Evolutionary conservation across 2,113 vertebrate genomes (phyloP).

Genomic region (Garra rufa): DNA sequence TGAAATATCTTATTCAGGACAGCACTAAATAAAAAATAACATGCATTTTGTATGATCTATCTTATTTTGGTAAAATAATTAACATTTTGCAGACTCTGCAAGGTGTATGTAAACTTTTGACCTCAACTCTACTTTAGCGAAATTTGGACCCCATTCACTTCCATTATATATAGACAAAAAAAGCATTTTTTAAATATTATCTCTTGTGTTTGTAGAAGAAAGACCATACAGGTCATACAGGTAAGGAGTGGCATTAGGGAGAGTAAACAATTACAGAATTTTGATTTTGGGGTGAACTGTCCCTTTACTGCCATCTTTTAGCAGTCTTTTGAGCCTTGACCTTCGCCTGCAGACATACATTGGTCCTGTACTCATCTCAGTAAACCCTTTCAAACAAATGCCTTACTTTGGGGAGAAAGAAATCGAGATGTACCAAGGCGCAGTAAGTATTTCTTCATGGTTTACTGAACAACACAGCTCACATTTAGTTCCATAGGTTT

Average conservation of each 20-base stretch:
- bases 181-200: background rate
- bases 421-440: conserved; percentile 98
- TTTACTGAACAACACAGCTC: background rate
- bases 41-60: no score
- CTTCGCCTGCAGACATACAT: conserved; percentile 88
- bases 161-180: background rate
- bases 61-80: no score
- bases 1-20: no score
- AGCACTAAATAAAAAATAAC: no score
- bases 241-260: background rate
- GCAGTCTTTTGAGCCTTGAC: conserved; percentile 78
- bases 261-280: background rate
- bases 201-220: background rate
- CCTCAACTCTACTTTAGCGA: no score
- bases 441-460: conserved; percentile 82
- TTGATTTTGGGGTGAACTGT: background rate
- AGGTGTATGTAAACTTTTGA: no score
- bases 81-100: no score
- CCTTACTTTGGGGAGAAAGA: conserved; percentile 98
- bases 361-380: conserved; percentile 94
- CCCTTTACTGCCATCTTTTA: background rate
- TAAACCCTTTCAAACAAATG: conserved; percentile 99
- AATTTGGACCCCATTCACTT: background rate
- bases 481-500: background rate
- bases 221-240: background rate